phyloP scores from a whole-genome alignment of 2,113 vertebrate genomes.

The Larimichthys crocea region DNA sequence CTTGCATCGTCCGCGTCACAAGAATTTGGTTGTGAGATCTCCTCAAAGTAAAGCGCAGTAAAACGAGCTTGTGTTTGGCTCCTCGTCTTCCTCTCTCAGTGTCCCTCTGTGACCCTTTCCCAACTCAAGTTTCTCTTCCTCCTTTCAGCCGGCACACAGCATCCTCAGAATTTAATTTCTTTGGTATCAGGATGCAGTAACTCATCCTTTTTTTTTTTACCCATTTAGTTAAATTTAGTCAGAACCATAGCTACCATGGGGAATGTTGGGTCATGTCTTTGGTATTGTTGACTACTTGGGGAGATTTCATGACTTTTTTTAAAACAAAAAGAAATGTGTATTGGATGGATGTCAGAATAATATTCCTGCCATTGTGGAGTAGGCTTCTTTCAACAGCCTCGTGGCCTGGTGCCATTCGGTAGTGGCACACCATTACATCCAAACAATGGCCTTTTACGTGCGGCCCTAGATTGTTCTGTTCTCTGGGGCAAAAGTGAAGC shows the following conservation, averaged over 20 bases:
- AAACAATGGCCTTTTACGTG: conserved; percentile 45
- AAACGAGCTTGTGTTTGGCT: conserved; percentile 1
- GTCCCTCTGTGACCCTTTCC: not conserved
- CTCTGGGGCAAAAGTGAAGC: conserved; percentile 42
- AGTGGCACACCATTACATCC: conserved; percentile 4
- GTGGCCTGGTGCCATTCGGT: conserved; percentile 4
- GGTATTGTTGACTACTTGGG: not conserved
- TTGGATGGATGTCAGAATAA: not conserved
- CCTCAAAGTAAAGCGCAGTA: not conserved
- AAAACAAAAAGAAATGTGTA: not conserved
- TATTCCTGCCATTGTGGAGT: not conserved
- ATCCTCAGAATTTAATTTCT: not conserved
- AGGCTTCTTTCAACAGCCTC: not conserved
- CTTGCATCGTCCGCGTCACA: too few species aligned
- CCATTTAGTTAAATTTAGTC: not conserved
- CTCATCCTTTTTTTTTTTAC: not conserved
- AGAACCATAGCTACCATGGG: not conserved
- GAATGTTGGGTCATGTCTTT: not conserved
- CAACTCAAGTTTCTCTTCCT: conserved; percentile 31
- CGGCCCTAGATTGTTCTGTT: conserved; percentile 28
- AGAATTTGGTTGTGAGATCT: not conserved
- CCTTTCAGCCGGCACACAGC: not conserved
- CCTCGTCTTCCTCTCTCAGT: conserved; percentile 5
- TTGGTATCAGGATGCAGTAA: not conserved
- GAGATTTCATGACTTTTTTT: not conserved